Conservation (phyloP, 2,888 invertebrate species). For the Agonum fuliginosum region DNA sequence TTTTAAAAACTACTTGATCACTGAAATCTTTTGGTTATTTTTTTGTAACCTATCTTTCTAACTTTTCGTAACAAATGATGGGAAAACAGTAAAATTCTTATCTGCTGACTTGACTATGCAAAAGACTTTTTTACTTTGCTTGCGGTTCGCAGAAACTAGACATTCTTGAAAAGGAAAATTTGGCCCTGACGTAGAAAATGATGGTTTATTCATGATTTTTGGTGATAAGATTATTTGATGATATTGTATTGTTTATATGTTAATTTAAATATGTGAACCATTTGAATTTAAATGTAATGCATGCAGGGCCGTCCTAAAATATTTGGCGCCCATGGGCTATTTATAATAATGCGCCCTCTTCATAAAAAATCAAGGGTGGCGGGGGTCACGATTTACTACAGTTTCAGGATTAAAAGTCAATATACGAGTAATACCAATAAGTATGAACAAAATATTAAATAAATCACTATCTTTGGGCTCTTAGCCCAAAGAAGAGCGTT, state of each 20-base stretch:
- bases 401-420: too few species aligned
- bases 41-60: slow-evolving; percentile 16
- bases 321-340: too few species aligned
- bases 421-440: too few species aligned
- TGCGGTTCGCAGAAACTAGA: background rate
- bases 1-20: background rate
- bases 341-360: too few species aligned
- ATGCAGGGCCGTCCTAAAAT: too few species aligned
- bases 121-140: background rate
- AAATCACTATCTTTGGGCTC: too few species aligned
- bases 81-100: background rate
- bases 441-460: too few species aligned
- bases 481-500: too few species aligned
- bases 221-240: background rate
- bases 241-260: background rate
- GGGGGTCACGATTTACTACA: too few species aligned
- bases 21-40: background rate
- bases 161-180: background rate
- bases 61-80: background rate
- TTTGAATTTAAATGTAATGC: background rate
- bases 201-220: background rate
- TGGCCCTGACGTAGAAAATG: background rate
- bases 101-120: background rate
- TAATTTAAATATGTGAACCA: background rate
- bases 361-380: too few species aligned